Evolutionary conservation across 2,888 invertebrate species (phyloP), one percentile per base, ranked within the genome.

Genomic region (Amphipoea lucens): DNA sequence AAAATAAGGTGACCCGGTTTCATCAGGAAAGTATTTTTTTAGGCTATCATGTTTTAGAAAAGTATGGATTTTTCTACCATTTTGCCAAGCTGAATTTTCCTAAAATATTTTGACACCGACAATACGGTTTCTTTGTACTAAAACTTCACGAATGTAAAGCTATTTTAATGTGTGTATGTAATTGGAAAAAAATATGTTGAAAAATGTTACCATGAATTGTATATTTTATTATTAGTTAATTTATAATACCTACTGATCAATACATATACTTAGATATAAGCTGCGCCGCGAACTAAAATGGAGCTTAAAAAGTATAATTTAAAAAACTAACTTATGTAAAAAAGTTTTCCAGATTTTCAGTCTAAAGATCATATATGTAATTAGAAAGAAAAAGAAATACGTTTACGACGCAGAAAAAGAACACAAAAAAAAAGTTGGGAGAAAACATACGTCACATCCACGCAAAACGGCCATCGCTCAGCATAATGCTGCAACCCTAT

Each of bases 121-220:
- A 83, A 80, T 83, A 80, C 83, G 23, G 0, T 29, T 67, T 36
- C 3, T 51, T 51, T 54, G 11, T 12, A 57, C 40, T 45, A 54
- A 48, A 63, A 45, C 14, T 78, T 42, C 78, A 83, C 60, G 54
- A 80, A 80, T 80, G 67, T 54, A 62, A 57, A 81, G n/a, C 54
- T 48, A 65, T 78, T 67, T 83, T n/a, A 51, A 45, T 78, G 36
- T 82, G n/a, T 80, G 42, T 66, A 82, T 67, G 60, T 77, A 60
- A 82, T 67, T 23, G 11, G 5, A 12, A 75, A 82, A 48, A 60
- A n/a, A 7, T 29, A 67, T 67, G 2, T 60, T 36, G 3, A 36
- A 45, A 51, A 36, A 51, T 36, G 77, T 79, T 83, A 79, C 79
- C 83, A 65, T 51, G 20, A 82, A 76, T n/a, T 79, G 65, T 83